phyloP scores from a whole-genome alignment of 2,888 invertebrate genomes.

The Zygothrica quintamaculata region DNA sequence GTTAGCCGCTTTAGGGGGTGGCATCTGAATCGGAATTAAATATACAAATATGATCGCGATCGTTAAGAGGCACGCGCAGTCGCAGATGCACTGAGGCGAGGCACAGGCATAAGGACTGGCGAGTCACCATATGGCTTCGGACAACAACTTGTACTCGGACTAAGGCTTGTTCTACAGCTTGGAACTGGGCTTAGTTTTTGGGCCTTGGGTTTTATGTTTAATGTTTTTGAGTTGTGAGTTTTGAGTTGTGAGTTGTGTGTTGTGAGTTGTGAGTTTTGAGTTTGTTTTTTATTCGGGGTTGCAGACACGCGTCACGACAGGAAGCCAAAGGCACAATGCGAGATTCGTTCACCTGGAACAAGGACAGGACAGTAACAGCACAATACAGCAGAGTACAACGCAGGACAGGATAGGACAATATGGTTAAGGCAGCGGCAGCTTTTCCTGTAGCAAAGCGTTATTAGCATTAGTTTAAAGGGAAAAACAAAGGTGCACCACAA shows the following conservation, averaged over 20 bases:
- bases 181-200: background rate
- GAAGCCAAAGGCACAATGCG: constrained; percentile 64
- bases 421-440: constrained; percentile 71
- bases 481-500: constrained; percentile 65
- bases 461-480: constrained; percentile 64
- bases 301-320: constrained; percentile 73
- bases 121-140: constrained; percentile 66
- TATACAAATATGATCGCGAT: constrained; percentile 49
- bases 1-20: constrained; percentile 57
- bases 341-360: constrained; percentile 76
- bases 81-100: constrained; percentile 68
- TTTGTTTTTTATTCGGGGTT: no score
- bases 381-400: no score
- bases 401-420: constrained; percentile 71
- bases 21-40: constrained; percentile 4
- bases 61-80: constrained; percentile 67
- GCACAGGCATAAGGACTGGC: no score
- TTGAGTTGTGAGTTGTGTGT: no score
- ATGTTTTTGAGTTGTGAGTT: no score
- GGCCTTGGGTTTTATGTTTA: background rate
- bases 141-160: background rate
- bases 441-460: constrained; percentile 64
- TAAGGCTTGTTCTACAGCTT: background rate
- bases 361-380: no score
- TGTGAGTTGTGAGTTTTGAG: no score